Base-by-base conservation (phyloP, 2,113 vertebrate species). In the Noctilio leporinus region DNA sequence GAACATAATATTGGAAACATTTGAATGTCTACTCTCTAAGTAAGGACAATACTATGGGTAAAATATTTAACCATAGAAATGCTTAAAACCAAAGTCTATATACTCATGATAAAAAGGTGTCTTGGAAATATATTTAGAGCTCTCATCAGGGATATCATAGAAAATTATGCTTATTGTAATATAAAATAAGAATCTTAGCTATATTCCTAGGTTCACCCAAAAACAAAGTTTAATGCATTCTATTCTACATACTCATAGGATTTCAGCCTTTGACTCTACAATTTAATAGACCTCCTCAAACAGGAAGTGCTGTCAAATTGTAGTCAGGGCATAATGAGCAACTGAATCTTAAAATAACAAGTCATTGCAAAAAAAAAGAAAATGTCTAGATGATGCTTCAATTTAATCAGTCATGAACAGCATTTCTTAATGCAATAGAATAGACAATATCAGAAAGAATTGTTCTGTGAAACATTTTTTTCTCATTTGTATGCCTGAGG, bases 381-480 rank as follows among this genome's bases (percentile, higher is more conserved):
- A 78, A 47, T 40, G n/a, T 38, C 49, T 14, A 69, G 19, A 47
- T 43, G 80, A 15, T 76, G 65, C 43, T 70, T 87, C 4, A 67
- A 3, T 84, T 53, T 70, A 80, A 20, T 69, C 33, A 86, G 82
- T 40, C 26, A 72, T 51, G 10, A 86, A 49, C n/a, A 51, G 53
- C 35, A 53, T 64, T 72, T 87, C 53, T 73, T 72, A 73, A 17
- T 76, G 38, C 3, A 55, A 53, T 12, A 35, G 28, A 89, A 88
- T 35, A 82, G 92, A 93, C 72, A 82, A 82, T 93, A 82, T 64
- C 53, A 81, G 45, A 73, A 93, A 82, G 33, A 62, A 75, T 55
- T 59, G 2, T 43, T 65, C 43, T 47, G 38, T 93, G 55, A 93
- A 82, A 82, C 53, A 24, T 78, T 59, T 77, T 47, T 69, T 47